These are phyloP conservation scores for Nephrotoma flavescens DNA, from an alignment of 2,888 invertebrate genomes.

Conservation along the genomic window DNA sequence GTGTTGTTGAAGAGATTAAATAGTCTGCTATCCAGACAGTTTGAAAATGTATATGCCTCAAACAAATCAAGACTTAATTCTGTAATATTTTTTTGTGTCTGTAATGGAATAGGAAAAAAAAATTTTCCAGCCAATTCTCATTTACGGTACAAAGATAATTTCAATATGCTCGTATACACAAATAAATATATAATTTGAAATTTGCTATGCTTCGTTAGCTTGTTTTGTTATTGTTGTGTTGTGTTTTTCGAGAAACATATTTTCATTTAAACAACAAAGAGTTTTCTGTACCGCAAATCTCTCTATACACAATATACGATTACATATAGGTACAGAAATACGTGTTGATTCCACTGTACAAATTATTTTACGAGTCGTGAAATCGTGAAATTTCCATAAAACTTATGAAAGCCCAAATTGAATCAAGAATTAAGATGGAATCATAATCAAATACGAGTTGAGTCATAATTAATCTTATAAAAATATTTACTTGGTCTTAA, in stretches of 20 bases:
- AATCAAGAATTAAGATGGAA: too few relatives aligned
- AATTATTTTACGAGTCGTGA: background rate
- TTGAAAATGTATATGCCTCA: background rate
- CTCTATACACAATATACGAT: background rate
- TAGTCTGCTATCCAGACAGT: background rate
- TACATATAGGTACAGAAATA: background rate
- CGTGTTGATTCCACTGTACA: background rate
- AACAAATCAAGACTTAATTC: background rate
- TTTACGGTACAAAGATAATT: background rate
- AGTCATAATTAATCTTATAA: background rate
- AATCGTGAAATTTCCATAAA: background rate
- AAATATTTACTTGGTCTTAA: background rate
- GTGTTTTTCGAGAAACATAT: background rate
- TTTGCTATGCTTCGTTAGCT: background rate
- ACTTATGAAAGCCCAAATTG: too few relatives aligned
- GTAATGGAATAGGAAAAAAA: background rate
- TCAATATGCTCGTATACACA: background rate
- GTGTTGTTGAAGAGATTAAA: background rate
- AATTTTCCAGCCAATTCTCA: background rate
- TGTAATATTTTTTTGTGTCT: background rate
- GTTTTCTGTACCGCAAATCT: background rate
- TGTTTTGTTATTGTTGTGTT: background rate
- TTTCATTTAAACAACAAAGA: background rate
- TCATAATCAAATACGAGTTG: too few relatives aligned
- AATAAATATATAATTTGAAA: background rate